Percentiles rank a stretch among this genome's conserved stretches.
phyloP scores from a whole-genome alignment of 1,140 invertebrate genomes.

The Drosophila littoralis region DNA sequence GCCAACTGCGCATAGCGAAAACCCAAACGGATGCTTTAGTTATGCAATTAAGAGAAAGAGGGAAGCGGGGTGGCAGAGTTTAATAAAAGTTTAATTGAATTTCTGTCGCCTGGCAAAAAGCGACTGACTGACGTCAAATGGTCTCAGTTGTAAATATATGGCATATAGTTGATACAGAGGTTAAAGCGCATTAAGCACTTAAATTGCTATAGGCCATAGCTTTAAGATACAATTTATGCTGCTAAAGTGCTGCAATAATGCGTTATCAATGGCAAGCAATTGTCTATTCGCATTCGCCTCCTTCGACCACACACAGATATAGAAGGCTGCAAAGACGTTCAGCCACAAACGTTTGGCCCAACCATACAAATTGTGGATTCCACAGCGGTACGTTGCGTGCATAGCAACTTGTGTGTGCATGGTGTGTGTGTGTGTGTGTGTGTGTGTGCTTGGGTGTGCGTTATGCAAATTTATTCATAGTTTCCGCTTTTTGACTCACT shows the following conservation, averaged over 20 bases:
- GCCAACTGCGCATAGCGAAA: slow-evolving; percentile 8
- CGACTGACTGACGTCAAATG: slow-evolving; percentile 50
- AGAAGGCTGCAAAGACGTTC: not conserved
- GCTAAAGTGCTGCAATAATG: not conserved
- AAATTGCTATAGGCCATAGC: not conserved
- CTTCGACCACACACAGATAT: slow-evolving; percentile 28
- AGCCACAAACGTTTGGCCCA: slow-evolving; percentile 17
- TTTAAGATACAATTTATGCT: slow-evolving; percentile 5
- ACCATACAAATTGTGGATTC: slow-evolving; percentile 32
- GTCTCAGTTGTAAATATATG: slow-evolving; percentile 1
- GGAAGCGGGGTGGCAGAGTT: slow-evolving; percentile 1
- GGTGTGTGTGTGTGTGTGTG: slow-evolving; percentile 19
- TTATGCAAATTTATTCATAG: slow-evolving; percentile 68
- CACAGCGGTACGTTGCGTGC: slow-evolving; percentile 45
- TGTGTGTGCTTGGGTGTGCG: slow-evolving; percentile 8
- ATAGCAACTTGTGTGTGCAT: slow-evolving; percentile 52
- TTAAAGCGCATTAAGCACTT: not conserved
- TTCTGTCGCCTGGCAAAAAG: slow-evolving; percentile 51
- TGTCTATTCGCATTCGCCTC: slow-evolving; percentile 19
- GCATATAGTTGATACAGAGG: not conserved
- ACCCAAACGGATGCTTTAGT: slow-evolving; percentile 25
- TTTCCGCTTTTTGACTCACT: slow-evolving; percentile 73
- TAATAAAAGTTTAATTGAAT: slow-evolving; percentile 76
- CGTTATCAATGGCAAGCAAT: slow-evolving; percentile 13
- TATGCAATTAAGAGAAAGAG: slow-evolving; percentile 33